Conservation (phyloP, 2,797 vertebrate species). For the Acrossocheilus fasciatus region DNA sequence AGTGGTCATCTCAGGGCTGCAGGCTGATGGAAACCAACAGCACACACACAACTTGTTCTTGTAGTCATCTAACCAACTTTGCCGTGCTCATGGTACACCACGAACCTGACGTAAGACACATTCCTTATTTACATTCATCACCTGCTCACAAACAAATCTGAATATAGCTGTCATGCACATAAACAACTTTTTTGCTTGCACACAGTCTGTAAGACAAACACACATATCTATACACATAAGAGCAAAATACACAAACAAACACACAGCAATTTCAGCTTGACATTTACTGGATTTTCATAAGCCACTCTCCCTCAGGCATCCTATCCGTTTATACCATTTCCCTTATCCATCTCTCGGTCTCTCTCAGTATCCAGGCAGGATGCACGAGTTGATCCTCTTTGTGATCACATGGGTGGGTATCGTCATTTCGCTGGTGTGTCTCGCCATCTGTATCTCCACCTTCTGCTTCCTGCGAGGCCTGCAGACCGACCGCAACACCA, state of each 20-base stretch:
- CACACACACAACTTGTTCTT: conserved; percentile 93
- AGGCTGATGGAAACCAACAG: conserved; percentile 88
- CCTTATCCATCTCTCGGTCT: conserved; percentile 40
- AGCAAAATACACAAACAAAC: conserved; percentile 53
- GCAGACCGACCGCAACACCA: conserved; percentile 95
- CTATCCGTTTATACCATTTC: conserved; percentile 80
- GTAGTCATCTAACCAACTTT: conserved; percentile 96
- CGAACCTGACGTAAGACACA: conserved; percentile 81
- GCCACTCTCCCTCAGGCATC: conserved; percentile 64
- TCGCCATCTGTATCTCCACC: conserved; percentile 95
- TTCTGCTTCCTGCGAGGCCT: conserved; percentile 95
- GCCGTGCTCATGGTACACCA: conserved; percentile 93
- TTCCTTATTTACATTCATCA: background rate
- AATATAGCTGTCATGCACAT: conserved; percentile 41
- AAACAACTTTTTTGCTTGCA: conserved; percentile 14
- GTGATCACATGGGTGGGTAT: conserved; percentile 97
- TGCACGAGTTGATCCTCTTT: conserved; percentile 91
- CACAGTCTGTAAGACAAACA: conserved; percentile 24
- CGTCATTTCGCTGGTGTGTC: conserved; percentile 92
- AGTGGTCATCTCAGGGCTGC: conserved; percentile 95
- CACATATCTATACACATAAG: conserved; percentile 23
- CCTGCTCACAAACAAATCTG: conserved; percentile 15
- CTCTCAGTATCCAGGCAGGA: conserved; percentile 84
- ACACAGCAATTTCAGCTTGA: conserved; percentile 61
- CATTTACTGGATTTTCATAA: conserved; percentile 76